Evolutionary conservation across 2,888 invertebrate species (phyloP).

Genomic region (Cephus sareptanus): DNA sequence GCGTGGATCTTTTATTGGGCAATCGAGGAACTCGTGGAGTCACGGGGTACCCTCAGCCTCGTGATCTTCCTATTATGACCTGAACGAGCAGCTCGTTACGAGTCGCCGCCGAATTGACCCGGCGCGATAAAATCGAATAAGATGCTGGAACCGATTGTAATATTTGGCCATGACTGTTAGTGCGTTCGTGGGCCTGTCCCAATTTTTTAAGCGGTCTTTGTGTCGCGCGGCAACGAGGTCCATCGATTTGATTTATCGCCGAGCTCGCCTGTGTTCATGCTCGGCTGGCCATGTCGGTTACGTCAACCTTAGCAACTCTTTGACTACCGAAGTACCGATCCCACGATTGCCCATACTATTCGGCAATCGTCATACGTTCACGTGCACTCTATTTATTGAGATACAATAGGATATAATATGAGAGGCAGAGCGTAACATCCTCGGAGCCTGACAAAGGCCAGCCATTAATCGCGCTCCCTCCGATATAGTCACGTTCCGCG

Average conservation of each 20-base stretch:
- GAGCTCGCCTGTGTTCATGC: conserved; percentile 9
- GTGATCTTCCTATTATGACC: not conserved
- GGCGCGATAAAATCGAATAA: not conserved
- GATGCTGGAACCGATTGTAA: not conserved
- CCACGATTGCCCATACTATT: not conserved
- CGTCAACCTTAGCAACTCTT: not conserved
- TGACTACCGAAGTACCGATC: not conserved
- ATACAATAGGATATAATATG: not conserved
- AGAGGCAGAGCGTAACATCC: not conserved
- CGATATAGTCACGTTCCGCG: not conserved
- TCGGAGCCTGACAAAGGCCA: not conserved
- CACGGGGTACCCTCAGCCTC: not conserved
- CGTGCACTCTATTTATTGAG: not conserved
- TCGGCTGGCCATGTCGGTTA: conserved; percentile 13
- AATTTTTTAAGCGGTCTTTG: not conserved
- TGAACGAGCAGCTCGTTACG: not conserved
- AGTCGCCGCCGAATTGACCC: not conserved
- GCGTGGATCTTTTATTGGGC: not conserved
- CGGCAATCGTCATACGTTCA: not conserved
- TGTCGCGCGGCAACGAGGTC: not conserved
- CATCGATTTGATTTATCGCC: conserved; percentile 20
- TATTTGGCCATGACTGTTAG: not conserved
- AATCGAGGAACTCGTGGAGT: not conserved
- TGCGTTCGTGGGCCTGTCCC: not conserved
- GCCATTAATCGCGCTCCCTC: not conserved